Evolutionary conservation across 2,113 vertebrate species (phyloP).

Genomic region (Nibea albiflora): DNA sequence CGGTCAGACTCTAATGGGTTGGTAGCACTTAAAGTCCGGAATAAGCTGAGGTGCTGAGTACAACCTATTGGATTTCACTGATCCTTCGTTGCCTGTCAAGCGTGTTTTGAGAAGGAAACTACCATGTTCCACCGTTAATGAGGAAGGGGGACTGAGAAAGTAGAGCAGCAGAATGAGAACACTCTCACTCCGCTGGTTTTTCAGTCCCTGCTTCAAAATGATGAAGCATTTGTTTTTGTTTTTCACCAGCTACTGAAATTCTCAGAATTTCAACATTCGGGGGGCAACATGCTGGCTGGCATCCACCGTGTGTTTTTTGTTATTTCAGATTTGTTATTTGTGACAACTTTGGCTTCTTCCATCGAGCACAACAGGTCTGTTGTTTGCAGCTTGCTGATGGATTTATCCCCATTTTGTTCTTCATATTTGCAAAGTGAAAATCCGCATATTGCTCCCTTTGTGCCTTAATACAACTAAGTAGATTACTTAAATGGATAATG

Average conservation of each 20-base stretch:
- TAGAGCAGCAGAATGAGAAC: no score
- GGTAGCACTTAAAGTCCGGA: conserved; percentile 18
- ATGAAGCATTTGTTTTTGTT: conserved; percentile 67
- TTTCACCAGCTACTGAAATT: conserved; percentile 33
- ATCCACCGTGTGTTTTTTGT: conserved; percentile 32
- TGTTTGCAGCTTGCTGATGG: no score
- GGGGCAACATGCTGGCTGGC: conserved; percentile 18
- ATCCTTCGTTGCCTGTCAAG: conserved; percentile 33
- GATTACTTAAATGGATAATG: neutral
- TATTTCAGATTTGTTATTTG: conserved; percentile 62
- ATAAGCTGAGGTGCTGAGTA: conserved; percentile 24
- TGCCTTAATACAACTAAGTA: no score
- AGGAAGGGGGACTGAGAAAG: conserved; percentile 48
- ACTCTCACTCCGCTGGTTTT: conserved; percentile 2
- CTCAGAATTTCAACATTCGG: conserved; percentile 41
- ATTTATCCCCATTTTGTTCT: no score
- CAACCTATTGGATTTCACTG: conserved; percentile 39
- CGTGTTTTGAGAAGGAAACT: conserved; percentile 69
- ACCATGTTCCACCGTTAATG: conserved; percentile 56
- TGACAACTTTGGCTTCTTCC: conserved; percentile 50
- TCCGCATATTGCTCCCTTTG: no score
- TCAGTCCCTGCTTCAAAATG: conserved; percentile 12
- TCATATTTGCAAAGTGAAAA: no score
- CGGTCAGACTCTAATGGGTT: neutral
- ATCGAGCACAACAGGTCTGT: conserved; percentile 29